phyloP scores from a whole-genome alignment of 2,888 invertebrate species.

The Steromphala cineraria region DNA sequence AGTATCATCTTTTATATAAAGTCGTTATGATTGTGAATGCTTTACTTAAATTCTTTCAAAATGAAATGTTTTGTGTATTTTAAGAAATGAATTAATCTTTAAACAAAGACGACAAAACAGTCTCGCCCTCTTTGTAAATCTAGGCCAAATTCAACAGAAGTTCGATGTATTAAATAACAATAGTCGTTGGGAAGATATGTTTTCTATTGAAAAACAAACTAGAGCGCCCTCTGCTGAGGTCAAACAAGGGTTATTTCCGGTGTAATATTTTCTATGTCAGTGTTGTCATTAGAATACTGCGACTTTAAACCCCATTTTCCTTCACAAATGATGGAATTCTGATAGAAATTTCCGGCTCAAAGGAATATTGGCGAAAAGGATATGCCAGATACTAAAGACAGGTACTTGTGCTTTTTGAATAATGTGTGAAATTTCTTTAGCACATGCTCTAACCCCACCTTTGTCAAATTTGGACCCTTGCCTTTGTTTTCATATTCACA shows the following conservation, averaged over 20 bases:
- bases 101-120: no score
- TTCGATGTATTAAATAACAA: no score
- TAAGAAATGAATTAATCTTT: no score
- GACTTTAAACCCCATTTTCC: constrained; percentile 1
- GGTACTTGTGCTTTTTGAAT: constrained; percentile 30
- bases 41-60: no score
- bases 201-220: constrained; percentile 8
- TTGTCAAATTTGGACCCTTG: constrained; percentile 5
- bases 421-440: background rate
- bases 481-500: constrained; percentile 16
- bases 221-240: constrained; percentile 8
- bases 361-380: constrained; percentile 29
- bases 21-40: no score
- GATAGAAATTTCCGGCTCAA: background rate
- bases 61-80: no score
- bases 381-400: constrained; percentile 54
- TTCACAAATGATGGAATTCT: constrained; percentile 1
- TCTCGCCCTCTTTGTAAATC: no score
- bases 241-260: constrained; percentile 7
- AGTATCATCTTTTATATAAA: no score
- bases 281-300: constrained; percentile 20
- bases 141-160: no score
- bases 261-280: constrained; percentile 14
- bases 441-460: constrained; percentile 9
- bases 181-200: background rate